phyloP scores from a whole-genome alignment of 1,140 invertebrate genomes.

The Aphelinus certus region DNA sequence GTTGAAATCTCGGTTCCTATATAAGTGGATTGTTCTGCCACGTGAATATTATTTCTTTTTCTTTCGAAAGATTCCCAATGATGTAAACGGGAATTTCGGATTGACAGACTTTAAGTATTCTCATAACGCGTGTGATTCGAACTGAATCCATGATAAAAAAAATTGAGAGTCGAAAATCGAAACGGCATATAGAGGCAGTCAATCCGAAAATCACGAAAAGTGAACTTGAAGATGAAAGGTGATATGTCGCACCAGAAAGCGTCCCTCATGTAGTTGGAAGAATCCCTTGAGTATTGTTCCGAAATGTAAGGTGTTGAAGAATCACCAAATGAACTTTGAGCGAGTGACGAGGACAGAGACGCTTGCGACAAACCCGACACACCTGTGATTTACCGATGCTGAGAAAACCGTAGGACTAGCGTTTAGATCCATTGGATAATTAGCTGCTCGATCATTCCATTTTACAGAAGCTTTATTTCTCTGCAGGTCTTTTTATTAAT shows the following conservation, averaged over 20 bases:
- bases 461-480: conserved; percentile 60
- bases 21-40: conserved; percentile 54
- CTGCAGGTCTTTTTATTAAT: conserved; percentile 32
- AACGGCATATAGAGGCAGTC: not conserved
- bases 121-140: no score
- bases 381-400: conserved; percentile 28
- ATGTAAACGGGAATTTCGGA: conserved; percentile 16
- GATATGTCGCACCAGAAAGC: conserved; percentile 37
- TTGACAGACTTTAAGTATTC: not conserved
- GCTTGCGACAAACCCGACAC: conserved; percentile 9
- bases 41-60: conserved; percentile 57
- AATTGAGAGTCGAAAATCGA: no score
- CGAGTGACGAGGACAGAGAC: not conserved
- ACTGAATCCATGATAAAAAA: no score
- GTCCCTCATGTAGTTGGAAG: conserved; percentile 17
- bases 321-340: conserved; percentile 5
- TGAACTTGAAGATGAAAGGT: conserved; percentile 13
- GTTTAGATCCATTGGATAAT: not conserved
- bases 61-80: conserved; percentile 31
- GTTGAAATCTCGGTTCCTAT: conserved; percentile 53
- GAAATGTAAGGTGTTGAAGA: conserved; percentile 9
- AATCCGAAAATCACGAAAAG: conserved; percentile 27
- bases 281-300: conserved; percentile 3
- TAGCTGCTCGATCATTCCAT: not conserved
- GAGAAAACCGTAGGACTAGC: conserved; percentile 18